Percentiles rank a stretch among this genome's conserved stretches.
These are phyloP conservation scores for Mizuhopecten yessoensis DNA, from an alignment of 1,140 invertebrate genomes.

Conservation along the genomic window DNA sequence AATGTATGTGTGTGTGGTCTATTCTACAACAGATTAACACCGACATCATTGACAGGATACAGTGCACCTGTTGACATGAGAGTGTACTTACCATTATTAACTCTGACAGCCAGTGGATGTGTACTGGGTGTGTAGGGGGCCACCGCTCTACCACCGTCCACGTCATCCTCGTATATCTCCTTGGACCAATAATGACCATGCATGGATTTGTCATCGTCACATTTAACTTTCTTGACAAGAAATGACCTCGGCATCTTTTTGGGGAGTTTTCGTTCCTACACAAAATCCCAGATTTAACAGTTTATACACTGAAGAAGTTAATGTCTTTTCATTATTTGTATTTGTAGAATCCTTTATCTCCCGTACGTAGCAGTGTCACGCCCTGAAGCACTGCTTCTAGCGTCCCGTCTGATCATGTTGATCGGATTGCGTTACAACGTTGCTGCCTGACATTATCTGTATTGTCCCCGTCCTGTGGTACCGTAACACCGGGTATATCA, in stretches of 20 bases:
- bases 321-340: slow-evolving; percentile 17
- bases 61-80: background rate
- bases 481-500: background rate
- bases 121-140: slow-evolving; percentile 74
- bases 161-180: slow-evolving; percentile 67
- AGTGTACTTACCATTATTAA: slow-evolving; percentile 77
- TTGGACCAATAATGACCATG: slow-evolving; percentile 68
- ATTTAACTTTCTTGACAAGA: slow-evolving; percentile 84
- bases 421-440: background rate
- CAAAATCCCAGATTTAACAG: slow-evolving; percentile 4
- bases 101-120: slow-evolving; percentile 74
- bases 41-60: too few species aligned
- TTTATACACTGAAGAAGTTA: background rate
- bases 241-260: slow-evolving; percentile 83
- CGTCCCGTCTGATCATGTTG: background rate
- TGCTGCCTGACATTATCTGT: background rate
- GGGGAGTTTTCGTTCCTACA: background rate
- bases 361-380: background rate
- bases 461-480: background rate
- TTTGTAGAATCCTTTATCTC: background rate
- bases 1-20: too few species aligned
- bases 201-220: slow-evolving; percentile 71
- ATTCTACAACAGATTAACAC: too few species aligned
- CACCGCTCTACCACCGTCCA: slow-evolving; percentile 71
- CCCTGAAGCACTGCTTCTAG: background rate